Evolutionary conservation across 1,140 invertebrate genomes (phyloP), one percentile per base, ranked within the genome.

Genomic region (Drosophila burlai): DNA sequence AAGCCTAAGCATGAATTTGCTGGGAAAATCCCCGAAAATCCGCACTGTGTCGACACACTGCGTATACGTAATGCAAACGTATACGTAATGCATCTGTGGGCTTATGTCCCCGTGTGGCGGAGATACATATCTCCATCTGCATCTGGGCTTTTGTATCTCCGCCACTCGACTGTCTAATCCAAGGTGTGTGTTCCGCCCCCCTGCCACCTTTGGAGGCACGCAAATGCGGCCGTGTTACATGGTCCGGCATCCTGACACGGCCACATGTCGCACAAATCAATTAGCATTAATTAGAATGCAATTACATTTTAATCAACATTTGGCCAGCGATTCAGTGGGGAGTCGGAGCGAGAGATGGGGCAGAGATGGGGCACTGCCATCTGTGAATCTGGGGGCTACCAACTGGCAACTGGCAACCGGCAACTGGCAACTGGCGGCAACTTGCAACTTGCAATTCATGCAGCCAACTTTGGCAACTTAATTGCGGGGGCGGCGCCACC

Each of bases 271-370:
- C 76, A 76, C 47, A 63, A 76, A 73, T 84, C 85, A 90, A 90
- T 89, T 89, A 84, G 65, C 77, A 81, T 90, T 89, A 84, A 84
- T 87, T 84, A 87, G 76, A 65, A 75, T 52, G 49, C 76, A 62
- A 82, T 83, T 86, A 80, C 76, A 84, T 73, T 90, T 89, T 89
- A 89, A 84, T 90, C 81, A 81, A 65, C 85, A 79, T 71, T 84
- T 57, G 67, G 38, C 24, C 50, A 58, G 52, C 43, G 46, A 60
- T 38, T 21, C 34, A 24, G 31, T 38, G 31, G 52, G 52, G 18
- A 34, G 18, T 34, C 50, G 18, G 18, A 6, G 11, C 7, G 7
- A 21, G 13, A 13, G 31, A 21, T 21, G 0, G n/a, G 18, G 29
- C 8, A 26, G 18, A 45, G 16, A 3, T 1, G 16, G 24, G 24